Conservation (phyloP, 1,140 invertebrate species). For the Aethina tumida region DNA sequence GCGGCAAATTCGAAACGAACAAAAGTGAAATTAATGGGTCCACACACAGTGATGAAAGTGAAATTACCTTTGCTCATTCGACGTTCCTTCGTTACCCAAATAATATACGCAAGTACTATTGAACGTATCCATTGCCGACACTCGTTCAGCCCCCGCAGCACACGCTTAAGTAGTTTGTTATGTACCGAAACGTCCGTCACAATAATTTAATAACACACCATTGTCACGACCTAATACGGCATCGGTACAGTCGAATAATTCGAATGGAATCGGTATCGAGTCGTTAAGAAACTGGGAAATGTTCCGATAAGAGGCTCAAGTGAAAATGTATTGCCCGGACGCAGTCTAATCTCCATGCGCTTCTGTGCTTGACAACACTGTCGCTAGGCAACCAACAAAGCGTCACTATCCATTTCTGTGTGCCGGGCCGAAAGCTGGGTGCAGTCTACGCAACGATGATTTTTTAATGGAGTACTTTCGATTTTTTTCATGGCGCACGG, state of each 20-base stretch:
- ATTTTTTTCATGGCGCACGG: no score
- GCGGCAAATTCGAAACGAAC: background rate
- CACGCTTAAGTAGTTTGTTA: background rate
- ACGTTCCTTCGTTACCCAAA: background rate
- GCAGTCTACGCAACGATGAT: no score
- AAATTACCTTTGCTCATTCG: constrained; percentile 6
- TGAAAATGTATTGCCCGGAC: constrained; percentile 13
- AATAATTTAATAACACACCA: background rate
- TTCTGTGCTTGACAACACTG: constrained; percentile 28
- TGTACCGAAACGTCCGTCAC: background rate
- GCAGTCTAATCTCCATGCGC: constrained; percentile 21
- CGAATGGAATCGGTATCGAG: background rate
- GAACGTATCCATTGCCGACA: constrained; percentile 6
- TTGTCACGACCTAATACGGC: no score
- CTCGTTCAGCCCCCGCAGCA: background rate
- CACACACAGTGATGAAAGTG: background rate
- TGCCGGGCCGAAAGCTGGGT: no score
- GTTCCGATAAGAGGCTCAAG: constrained; percentile 9
- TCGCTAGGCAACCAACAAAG: constrained; percentile 26
- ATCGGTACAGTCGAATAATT: background rate
- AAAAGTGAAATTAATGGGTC: background rate
- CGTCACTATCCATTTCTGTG: constrained; percentile 20
- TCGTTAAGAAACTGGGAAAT: background rate
- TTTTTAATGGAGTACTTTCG: no score
- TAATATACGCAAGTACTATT: constrained; percentile 7